A percentile compares a stretch with the other conserved stretches of the same genome.
phyloP scores from a whole-genome alignment of 2,888 invertebrate genomes.

The Esperia sulphurella region DNA sequence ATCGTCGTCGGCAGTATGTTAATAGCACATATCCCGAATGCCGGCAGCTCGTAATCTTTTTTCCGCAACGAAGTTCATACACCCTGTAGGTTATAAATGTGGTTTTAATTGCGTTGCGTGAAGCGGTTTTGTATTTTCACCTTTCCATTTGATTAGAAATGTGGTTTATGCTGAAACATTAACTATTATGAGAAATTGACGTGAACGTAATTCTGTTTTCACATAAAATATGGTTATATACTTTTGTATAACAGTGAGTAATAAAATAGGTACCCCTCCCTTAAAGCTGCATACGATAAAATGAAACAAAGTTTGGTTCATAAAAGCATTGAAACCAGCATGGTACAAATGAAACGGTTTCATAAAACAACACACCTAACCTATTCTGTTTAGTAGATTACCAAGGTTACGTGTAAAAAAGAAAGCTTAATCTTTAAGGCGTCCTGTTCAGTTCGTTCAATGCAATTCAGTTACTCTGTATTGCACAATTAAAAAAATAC shows the following conservation, averaged over 20 bases:
- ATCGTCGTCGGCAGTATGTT: conserved; percentile 61
- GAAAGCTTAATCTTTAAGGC: too few species aligned
- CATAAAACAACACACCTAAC: too few species aligned
- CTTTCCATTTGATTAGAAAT: conserved; percentile 30
- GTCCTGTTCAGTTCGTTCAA: too few species aligned
- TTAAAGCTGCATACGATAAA: too few species aligned
- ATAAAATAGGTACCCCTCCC: background rate
- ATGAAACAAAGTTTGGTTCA: too few species aligned
- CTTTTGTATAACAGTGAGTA: background rate
- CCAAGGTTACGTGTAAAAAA: too few species aligned
- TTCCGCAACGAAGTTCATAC: conserved; percentile 19
- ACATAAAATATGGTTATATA: conserved; percentile 18
- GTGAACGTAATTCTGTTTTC: conserved; percentile 19
- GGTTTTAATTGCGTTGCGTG: conserved; percentile 36
- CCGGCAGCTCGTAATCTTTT: conserved; percentile 50
- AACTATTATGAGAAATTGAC: conserved; percentile 25
- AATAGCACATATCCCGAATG: conserved; percentile 64
- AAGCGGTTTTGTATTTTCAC: conserved; percentile 30
- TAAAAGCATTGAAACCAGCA: too few species aligned
- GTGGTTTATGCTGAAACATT: conserved; percentile 21
- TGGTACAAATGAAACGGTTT: background rate
- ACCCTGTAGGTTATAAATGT: conserved; percentile 19
- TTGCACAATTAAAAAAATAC: too few species aligned
- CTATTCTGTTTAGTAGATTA: too few species aligned
- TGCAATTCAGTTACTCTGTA: too few species aligned